phyloP scores from a whole-genome alignment of 2,113 vertebrate genomes.

The Brachypteracias leptosomus region DNA sequence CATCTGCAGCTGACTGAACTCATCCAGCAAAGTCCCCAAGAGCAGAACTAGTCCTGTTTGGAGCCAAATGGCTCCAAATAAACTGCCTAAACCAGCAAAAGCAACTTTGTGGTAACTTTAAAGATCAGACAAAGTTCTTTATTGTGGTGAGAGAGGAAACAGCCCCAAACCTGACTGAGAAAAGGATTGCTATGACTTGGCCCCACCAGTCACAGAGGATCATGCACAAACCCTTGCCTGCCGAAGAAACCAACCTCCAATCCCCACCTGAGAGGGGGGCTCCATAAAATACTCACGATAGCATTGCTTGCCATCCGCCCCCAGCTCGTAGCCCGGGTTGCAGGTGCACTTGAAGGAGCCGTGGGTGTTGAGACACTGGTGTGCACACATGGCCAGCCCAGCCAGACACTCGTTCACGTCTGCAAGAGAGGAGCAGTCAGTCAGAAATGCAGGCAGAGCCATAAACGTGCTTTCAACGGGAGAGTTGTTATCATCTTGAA shows the following conservation, averaged over 20 bases:
- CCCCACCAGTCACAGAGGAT: fast-evolving
- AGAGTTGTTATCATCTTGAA: fast-evolving
- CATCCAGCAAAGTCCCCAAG: background rate
- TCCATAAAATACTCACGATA: constrained; percentile 81
- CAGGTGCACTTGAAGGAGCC: constrained; percentile 91
- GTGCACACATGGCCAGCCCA: constrained; percentile 78
- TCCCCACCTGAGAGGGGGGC: fast-evolving
- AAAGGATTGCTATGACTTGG: background rate
- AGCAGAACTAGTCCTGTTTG: background rate
- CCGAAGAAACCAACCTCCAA: background rate
- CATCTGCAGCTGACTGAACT: background rate
- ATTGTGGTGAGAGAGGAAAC: background rate
- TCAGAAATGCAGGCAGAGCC: background rate
- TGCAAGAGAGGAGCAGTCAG: background rate
- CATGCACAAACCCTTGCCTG: fast-evolving
- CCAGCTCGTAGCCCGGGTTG: constrained; percentile 86
- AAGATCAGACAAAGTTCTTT: background rate
- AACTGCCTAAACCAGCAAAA: background rate
- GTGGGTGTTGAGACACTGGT: constrained; percentile 87
- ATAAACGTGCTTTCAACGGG: fast-evolving
- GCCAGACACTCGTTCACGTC: constrained; percentile 87
- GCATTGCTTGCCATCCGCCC: constrained; percentile 86
- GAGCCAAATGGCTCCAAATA: background rate
- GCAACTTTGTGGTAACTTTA: background rate
- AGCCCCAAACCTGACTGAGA: background rate